These are phyloP conservation scores for Cataglyphis livida DNA, from an alignment of 2,888 invertebrate species.

Conservation along the genomic window DNA sequence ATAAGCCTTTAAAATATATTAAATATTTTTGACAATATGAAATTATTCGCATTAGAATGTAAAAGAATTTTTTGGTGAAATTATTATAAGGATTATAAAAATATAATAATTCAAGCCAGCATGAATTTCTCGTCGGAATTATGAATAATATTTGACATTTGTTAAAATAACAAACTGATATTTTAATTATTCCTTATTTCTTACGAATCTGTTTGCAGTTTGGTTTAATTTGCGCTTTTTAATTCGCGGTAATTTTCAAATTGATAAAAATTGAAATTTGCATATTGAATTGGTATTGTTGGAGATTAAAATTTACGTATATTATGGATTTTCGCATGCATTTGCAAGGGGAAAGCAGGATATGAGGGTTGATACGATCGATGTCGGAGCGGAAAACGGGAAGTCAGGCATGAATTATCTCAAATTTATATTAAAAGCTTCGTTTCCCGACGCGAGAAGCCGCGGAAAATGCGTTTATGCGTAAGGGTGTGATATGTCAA, in stretches of 20 bases:
- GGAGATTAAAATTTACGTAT: constrained; percentile 13
- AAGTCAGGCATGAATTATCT: constrained; percentile 45
- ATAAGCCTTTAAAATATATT: constrained; percentile 23
- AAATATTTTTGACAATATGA: constrained; percentile 6
- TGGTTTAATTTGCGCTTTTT: not conserved
- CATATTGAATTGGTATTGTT: not conserved
- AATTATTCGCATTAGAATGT: not conserved
- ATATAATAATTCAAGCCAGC: not conserved
- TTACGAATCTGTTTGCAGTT: not conserved
- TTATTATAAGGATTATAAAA: constrained; percentile 29
- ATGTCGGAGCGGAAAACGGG: constrained; percentile 38
- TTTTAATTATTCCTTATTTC: not conserved
- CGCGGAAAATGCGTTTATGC: constrained; percentile 62
- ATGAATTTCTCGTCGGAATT: not conserved
- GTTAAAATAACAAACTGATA: not conserved
- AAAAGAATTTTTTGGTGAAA: not conserved
- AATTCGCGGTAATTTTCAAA: constrained; percentile 3
- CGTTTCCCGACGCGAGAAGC: constrained; percentile 23
- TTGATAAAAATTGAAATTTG: not conserved
- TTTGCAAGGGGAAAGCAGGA: not conserved
- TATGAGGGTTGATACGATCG: constrained; percentile 6
- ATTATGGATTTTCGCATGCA: not conserved
- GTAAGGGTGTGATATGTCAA: constrained; percentile 72
- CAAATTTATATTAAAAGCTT: constrained; percentile 49
- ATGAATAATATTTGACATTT: not conserved